Base-by-base conservation (phyloP, 1,140 invertebrate genomes). In the Drosophila mayri region DNA sequence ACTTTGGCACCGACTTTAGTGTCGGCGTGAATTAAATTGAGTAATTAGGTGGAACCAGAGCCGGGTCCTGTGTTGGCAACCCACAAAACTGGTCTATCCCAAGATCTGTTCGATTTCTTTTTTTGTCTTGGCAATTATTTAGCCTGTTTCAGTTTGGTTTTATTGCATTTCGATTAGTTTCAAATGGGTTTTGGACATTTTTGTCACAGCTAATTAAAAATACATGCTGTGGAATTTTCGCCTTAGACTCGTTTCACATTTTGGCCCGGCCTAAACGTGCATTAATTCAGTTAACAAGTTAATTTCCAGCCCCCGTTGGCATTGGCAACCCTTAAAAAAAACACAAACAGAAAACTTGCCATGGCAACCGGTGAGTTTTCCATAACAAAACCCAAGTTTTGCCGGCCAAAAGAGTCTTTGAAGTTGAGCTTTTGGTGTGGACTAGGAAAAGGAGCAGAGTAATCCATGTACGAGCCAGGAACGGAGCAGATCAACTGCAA, bases 401-500 rank as follows among this genome's bases (percentile, higher is more conserved):
- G 67, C 49, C 47, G 64, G 38, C 25, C 20, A 12, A 70, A 41
- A 44, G 38, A 22, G 1, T 7, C 61, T 44, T 50, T 72, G 44
- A 52, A 32, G 37, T 12, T 37, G 38, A 57, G 64, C 62, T 71
- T 58, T 76, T 49, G 37, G 35, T 44, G 18, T 32, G n/a, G 9
- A 30, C 40, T 20, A 37, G 52, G 41, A 38, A 38, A 20, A 32
- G 28, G n/a, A 22, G 30, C 20, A 61, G 46, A 40, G 10, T 18
- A 25, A 66, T 76, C 58, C 40, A 88, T 88, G 85, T 88, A 90
- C 73, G 86, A 80, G 28, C 57, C 63, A 32, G 82, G 88, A 54
- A 73, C 68, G 28, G 79, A 92, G 43, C 79, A 81, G 63, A 90
- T 92, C 63, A 83, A 91, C 40, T 92, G 91, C 68, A 92, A 92